Evolutionary conservation across 2,888 invertebrate genomes (phyloP), one percentile per base, ranked within the genome.

Genomic region (Hybos culiciformis): DNA sequence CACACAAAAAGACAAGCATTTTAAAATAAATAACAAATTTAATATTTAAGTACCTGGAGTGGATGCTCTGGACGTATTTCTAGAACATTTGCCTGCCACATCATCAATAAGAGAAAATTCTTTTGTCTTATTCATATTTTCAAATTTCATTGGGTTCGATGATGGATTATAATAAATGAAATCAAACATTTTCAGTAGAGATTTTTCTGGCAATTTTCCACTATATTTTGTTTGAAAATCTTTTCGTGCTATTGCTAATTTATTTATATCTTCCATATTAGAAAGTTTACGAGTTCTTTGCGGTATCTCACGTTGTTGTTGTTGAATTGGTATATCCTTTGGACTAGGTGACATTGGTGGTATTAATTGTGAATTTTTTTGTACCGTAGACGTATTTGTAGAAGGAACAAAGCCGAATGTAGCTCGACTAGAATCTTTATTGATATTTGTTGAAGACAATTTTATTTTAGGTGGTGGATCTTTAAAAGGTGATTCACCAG

Each of bases 101-200:
- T n/a, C n/a, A n/a, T n/a, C n/a, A n/a, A n/a, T n/a, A n/a, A n/a
- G n/a, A n/a, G n/a, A 14, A 31, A 31, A 8, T 31, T 31, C 15
- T 31, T 15, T n/a, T 31, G 31, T 32, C 18, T 32, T 9, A 17
- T 32, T 32, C n/a, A n/a, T 29, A n/a, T 29, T n/a, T n/a, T 37
- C 32, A 46, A 50, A 62, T 71, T 73, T 71, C 72, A 87, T 83
- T 4, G 84, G 84, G 66, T 83, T 84, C 11, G 74, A 71, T 2
- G 70, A 62, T 5, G 92, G 92, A 68, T 93, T 93, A 67, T 87
- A 92, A 67, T 83, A 88, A 56, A 93, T 88, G 41, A 92, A 74
- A 66, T 93, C 92, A 52, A 84, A 82, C 90, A 94, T 92, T 37
- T 84, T 91, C 51, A 93, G 73, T 49, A 71, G 70, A 1, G 75